Base-by-base conservation (phyloP, 2,797 vertebrate species). In the Chrysocyon brachyurus region DNA sequence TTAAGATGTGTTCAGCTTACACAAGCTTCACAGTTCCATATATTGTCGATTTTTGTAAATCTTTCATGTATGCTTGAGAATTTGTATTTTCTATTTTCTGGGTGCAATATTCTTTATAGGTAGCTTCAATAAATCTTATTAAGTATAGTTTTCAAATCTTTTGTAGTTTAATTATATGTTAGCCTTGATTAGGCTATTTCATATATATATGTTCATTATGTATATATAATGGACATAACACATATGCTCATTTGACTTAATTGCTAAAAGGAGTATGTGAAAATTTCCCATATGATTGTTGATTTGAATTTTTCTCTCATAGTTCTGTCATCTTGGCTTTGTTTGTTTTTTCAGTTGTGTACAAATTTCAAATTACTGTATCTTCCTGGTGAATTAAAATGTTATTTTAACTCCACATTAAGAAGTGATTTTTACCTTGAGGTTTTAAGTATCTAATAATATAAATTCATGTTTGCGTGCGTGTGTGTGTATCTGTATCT, bases 251-350 rank as follows among this genome's bases (percentile, higher is more conserved):
- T 61, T 57, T 94, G 31, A 33, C 57, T 61, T 72, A 83, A 6
- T 57, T 84, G 28, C 22, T 84, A 31, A 84, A 77, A 79, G 22
- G 15, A 26, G 4, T 68, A 46, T 77, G 24, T 77, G 33, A 84
- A 83, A 17, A 91, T 75, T 84, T 93, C 49, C 78, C 26, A 61
- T 28, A 14, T n/a, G 21, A 54, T 59, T 59, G 3, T 77, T 28
- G 26, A 40, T 59, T 54, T 59, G 54, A 87, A 78, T 19, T 82
- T 84, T 82, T 89, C 75, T 91, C 36, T 63, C 14, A 12, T 56
- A 31, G 64, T 84, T 90, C 33, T 73, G 40, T 28, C 49, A 94
- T 64, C 90, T 94, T 94, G 72, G 21, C 54, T 92, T 96, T 87
- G 4, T 40, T 14, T 46, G 3, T 84, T 91, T 94, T 95, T 28